phyloP scores from a whole-genome alignment of 2,113 vertebrate species.

The Onychostoma macrolepis region DNA sequence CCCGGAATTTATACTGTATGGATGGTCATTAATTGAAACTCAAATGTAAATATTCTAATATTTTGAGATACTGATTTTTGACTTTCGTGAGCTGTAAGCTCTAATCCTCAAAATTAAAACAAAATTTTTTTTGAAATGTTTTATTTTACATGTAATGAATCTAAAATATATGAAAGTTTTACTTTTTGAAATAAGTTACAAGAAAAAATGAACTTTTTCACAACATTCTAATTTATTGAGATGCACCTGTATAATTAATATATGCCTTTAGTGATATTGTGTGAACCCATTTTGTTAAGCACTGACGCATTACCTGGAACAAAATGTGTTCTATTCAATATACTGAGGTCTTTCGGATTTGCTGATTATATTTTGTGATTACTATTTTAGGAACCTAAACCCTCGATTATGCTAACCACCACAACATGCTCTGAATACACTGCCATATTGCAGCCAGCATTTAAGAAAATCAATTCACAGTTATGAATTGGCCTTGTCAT shows the following conservation, averaged over 20 bases:
- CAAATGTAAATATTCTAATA: too few species aligned
- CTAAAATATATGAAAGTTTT: too few species aligned
- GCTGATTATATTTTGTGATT: conserved; percentile 54
- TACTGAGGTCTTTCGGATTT: conserved; percentile 38
- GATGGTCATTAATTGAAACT: too few species aligned
- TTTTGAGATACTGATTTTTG: too few species aligned
- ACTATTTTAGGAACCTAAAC: conserved; percentile 54
- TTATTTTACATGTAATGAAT: too few species aligned
- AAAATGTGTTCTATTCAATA: conserved; percentile 32
- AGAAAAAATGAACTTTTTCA: too few species aligned
- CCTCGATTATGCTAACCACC: conserved; percentile 54
- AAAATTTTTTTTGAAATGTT: too few species aligned
- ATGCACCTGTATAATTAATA: background rate
- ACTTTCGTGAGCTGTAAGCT: too few species aligned
- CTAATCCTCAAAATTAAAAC: too few species aligned
- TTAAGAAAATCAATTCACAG: conserved; percentile 56
- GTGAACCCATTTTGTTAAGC: conserved; percentile 5
- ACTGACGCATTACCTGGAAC: background rate
- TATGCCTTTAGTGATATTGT: background rate
- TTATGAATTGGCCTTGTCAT: conserved; percentile 59
- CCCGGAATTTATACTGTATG: too few species aligned
- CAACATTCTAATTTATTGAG: too few species aligned
- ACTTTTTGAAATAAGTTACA: too few species aligned
- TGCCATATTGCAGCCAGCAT: conserved; percentile 22
- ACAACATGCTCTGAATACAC: conserved; percentile 51